Conservation (phyloP, 1,140 invertebrate species). For the Hylyphantes graminicola region DNA sequence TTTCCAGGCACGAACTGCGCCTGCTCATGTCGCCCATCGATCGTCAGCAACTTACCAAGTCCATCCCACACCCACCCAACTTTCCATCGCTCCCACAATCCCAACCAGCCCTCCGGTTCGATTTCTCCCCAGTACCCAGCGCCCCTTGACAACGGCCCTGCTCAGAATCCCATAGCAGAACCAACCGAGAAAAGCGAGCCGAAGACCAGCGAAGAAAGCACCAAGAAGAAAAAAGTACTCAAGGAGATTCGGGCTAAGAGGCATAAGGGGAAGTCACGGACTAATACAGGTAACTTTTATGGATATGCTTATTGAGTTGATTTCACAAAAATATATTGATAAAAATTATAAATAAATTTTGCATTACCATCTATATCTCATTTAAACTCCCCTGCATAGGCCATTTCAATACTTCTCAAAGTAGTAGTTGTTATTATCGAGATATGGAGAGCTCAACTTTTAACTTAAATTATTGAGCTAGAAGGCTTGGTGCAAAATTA, state of each 20-base stretch:
- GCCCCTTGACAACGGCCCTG: neutral
- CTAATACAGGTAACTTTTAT: constrained; percentile 37
- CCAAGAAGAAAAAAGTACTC: constrained; percentile 8
- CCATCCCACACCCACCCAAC: neutral
- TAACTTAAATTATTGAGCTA: no score
- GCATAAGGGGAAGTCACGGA: constrained; percentile 16
- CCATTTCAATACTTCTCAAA: no score
- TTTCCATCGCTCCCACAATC: neutral
- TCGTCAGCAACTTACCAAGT: neutral
- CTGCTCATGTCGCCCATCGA: constrained; percentile 14
- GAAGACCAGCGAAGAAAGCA: neutral
- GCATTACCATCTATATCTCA: no score
- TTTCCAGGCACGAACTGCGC: constrained; percentile 14
- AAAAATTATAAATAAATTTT: no score
- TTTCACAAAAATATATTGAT: no score
- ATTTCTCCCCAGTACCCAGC: neutral
- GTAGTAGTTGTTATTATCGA: no score
- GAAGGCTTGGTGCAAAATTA: no score
- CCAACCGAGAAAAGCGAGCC: neutral
- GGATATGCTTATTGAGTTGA: neutral
- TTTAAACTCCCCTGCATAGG: no score
- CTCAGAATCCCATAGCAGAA: neutral
- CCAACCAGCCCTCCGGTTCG: neutral
- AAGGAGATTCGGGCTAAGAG: neutral
- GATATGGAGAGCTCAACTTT: no score